Conservation (phyloP, 37 sponge, comb jelly and placozoan genomes). For the Mnemiopsis leidyi region DNA sequence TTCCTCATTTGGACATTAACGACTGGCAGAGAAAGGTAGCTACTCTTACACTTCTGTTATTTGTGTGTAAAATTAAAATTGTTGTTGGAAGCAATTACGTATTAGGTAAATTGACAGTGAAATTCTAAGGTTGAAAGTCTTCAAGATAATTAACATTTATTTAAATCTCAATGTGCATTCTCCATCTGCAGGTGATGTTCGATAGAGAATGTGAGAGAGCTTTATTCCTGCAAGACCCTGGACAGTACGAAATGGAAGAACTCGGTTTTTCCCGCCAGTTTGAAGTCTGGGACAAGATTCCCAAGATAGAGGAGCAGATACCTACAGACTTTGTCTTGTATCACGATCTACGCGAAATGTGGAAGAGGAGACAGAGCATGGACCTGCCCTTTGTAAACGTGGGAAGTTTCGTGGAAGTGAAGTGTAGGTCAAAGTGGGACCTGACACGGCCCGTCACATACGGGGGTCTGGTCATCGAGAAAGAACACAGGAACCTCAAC, state of each 20-base stretch:
- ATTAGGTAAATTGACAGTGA: too few relatives aligned
- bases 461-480: constrained; percentile 48
- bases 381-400: constrained; percentile 56
- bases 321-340: constrained; percentile 42
- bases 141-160: too few relatives aligned
- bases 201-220: constrained; percentile 36
- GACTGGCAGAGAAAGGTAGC: constrained; percentile 42
- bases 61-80: not conserved
- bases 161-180: not conserved
- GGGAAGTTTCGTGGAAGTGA: constrained; percentile 48
- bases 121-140: too few relatives aligned
- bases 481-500: not conserved
- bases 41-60: not conserved
- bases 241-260: constrained; percentile 5
- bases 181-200: constrained; percentile 12
- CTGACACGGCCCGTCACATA: constrained; percentile 21
- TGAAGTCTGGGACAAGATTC: constrained; percentile 42
- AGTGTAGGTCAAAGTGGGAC: constrained; percentile 16
- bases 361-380: constrained; percentile 52
- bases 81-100: too few relatives aligned
- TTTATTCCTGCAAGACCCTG: constrained; percentile 3
- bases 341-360: constrained; percentile 49
- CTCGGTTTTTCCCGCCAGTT: constrained; percentile 44
- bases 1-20: constrained; percentile 1
- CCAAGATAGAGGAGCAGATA: constrained; percentile 24